These are phyloP conservation scores for Nemapogon koenigi DNA, from an alignment of 2,888 invertebrate genomes.

Conservation along the genomic window DNA sequence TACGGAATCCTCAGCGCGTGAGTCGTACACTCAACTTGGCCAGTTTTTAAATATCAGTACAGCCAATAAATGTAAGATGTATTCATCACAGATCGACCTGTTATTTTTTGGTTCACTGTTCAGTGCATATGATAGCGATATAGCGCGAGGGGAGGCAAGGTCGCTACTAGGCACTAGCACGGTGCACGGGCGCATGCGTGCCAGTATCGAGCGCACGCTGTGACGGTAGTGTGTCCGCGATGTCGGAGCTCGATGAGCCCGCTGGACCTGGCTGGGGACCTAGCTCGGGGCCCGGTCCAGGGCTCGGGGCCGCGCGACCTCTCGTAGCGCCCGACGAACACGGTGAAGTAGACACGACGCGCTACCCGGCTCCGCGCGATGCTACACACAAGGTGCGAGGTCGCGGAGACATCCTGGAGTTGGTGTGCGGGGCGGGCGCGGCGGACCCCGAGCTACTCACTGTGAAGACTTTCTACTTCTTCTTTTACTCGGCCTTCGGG, in stretches of 20 bases:
- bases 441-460: slow-evolving; percentile 92
- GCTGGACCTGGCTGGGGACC: slow-evolving; percentile 31
- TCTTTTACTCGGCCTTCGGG: slow-evolving; percentile 99
- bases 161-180: slow-evolving; percentile 14
- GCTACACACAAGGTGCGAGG: slow-evolving; percentile 90
- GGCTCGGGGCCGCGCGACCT: slow-evolving; percentile 62
- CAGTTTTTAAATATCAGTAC: no score
- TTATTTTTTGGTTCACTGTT: no score
- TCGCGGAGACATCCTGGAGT: slow-evolving; percentile 82
- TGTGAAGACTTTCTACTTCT: slow-evolving; percentile 98
- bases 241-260: slow-evolving; percentile 20
- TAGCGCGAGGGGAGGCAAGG: no score
- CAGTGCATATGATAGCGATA: slow-evolving; percentile 11
- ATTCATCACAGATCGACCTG: no score
- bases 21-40: no score
- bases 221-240: background rate
- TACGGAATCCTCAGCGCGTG: no score
- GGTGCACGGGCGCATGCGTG: slow-evolving; percentile 10
- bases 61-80: no score
- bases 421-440: slow-evolving; percentile 77
- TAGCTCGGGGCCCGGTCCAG: no score
- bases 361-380: slow-evolving; percentile 85
- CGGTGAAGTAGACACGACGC: slow-evolving; percentile 84
- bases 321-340: slow-evolving; percentile 82
- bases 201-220: background rate